These are phyloP conservation scores for Phyllostomus discolor DNA, from an alignment of 2,113 vertebrate species.

Conservation along the genomic window DNA sequence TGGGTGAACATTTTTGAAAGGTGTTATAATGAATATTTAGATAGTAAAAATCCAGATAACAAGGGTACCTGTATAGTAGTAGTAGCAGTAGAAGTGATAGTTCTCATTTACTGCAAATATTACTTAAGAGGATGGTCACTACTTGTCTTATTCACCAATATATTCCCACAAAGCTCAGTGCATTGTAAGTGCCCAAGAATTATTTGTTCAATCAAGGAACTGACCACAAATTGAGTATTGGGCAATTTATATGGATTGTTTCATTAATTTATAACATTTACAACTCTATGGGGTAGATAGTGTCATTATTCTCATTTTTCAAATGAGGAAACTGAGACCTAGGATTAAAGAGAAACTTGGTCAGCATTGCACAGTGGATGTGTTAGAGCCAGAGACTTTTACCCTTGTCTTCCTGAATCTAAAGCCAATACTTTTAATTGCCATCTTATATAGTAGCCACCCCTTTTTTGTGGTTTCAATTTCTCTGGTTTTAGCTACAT, in stretches of 20 bases:
- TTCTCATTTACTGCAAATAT: conserved; percentile 3
- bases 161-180: neutral
- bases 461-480: neutral
- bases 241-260: neutral
- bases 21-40: neutral
- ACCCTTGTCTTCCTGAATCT: neutral
- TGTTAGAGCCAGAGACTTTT: neutral
- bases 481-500: neutral
- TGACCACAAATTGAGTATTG: neutral
- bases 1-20: neutral
- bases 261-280: neutral
- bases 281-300: neutral
- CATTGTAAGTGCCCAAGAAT: neutral
- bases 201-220: neutral
- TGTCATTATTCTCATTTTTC: neutral
- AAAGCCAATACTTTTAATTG: neutral
- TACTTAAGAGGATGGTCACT: neutral
- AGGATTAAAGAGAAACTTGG: neutral
- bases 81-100: neutral
- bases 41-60: neutral
- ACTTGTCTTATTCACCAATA: neutral
- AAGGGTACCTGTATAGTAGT: neutral
- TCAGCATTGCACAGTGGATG: neutral
- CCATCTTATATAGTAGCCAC: neutral
- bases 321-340: neutral